Conservation (phyloP, 2,888 invertebrate species). For the Scaptodrosophila latifasciaeformis region DNA sequence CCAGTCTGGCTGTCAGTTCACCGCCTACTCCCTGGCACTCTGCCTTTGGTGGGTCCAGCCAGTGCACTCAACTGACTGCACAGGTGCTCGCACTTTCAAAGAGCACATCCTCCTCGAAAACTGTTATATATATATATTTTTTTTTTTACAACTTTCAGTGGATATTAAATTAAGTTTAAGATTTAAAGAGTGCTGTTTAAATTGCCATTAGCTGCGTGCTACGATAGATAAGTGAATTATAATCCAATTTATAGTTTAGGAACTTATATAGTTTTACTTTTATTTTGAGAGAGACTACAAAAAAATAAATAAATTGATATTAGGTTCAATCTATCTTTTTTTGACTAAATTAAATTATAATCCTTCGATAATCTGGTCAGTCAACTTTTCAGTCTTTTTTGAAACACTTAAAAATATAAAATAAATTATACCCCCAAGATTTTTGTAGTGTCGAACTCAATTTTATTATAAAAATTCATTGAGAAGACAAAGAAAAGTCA, state of each 20-base stretch:
- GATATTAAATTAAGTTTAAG: conserved; percentile 56
- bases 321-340: too few relatives aligned
- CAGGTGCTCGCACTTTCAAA: conserved; percentile 32
- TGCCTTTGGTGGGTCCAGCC: conserved; percentile 8
- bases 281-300: too few relatives aligned
- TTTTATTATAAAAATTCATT: too few relatives aligned
- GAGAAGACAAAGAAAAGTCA: too few relatives aligned
- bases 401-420: not conserved
- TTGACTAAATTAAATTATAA: too few relatives aligned
- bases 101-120: too few relatives aligned
- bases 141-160: conserved; percentile 43
- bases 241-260: conserved; percentile 38
- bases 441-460: too few relatives aligned
- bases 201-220: conserved; percentile 26
- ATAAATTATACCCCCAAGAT: not conserved
- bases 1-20: conserved; percentile 4
- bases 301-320: too few relatives aligned
- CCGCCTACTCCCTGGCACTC: conserved; percentile 4
- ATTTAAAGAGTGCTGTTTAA: conserved; percentile 49
- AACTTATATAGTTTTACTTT: too few relatives aligned
- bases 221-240: conserved; percentile 42
- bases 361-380: too few relatives aligned
- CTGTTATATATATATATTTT: too few relatives aligned
- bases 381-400: too few relatives aligned
- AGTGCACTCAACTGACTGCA: conserved; percentile 12